Evolutionary conservation across 2,113 vertebrate genomes (phyloP).

Genomic region (Hippocampus mohnikei): DNA sequence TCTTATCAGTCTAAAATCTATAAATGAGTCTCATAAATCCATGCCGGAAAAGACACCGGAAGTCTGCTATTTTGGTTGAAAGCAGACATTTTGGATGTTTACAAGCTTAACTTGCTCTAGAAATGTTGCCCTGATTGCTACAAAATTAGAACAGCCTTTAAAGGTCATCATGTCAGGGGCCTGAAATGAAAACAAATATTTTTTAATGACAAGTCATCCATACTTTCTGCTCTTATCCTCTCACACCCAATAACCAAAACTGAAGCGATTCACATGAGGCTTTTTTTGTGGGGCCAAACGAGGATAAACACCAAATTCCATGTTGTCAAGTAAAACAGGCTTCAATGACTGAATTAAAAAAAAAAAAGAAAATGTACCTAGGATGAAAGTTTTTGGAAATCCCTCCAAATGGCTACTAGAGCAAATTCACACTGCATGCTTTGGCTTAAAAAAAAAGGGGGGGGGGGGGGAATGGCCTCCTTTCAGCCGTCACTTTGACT

Average conservation of each 20-base stretch:
- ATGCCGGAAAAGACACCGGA: too few relatives aligned
- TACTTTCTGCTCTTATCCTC: too few relatives aligned
- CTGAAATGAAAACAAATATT: background rate
- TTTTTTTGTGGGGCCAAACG: background rate
- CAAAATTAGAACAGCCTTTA: background rate
- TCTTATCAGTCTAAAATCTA: too few relatives aligned
- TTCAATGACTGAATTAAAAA: background rate
- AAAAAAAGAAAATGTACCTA: background rate
- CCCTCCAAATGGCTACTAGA: background rate
- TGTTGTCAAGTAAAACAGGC: background rate
- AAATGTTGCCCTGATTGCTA: too few relatives aligned
- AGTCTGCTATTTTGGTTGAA: background rate
- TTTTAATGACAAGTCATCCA: too few relatives aligned
- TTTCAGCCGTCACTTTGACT: conserved; percentile 15
- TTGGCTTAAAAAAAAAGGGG: background rate
- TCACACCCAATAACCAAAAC: background rate
- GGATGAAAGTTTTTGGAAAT: background rate
- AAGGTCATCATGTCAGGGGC: background rate
- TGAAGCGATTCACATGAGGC: background rate
- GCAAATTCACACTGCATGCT: background rate
- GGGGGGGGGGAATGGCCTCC: background rate
- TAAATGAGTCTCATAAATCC: too few relatives aligned
- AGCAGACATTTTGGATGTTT: too few relatives aligned
- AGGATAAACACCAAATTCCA: background rate
- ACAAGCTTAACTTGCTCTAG: too few relatives aligned